Base-by-base conservation (phyloP, 2,113 vertebrate species). In the Anolis carolinensis region DNA sequence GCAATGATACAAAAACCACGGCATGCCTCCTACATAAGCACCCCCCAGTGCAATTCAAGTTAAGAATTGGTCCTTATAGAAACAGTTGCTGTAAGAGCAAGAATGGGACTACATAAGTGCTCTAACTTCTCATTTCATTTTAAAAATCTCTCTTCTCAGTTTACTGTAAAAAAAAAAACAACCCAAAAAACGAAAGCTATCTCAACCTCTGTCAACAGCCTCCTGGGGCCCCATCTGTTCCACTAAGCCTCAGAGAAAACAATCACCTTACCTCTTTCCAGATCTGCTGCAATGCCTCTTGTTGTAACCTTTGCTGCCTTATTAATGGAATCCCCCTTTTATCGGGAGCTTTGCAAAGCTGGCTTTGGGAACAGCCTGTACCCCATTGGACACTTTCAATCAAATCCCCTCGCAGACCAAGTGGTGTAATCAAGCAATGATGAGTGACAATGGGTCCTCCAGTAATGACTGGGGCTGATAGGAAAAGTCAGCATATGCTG, bases 201-300 rank as follows among this genome's bases (percentile, higher is more conserved):
- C 0, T 74, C 80, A 39, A 87, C 83, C 87, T n/a, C 20, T 4
- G 5, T 7, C 7, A 83, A 14, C 63, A 83, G 79, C 84, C 92
- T 21, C 77, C 67, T 44, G 77, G 52, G 85, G 79, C 91, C 89
- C 94, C 96, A 95, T 95, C 88, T 94, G 96, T 94, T 95, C 55
- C 86, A 8, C 1, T 92, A 85, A 93, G 93, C 94, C 94, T 55
- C 93, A 76, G 90, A 89, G 89, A 88, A 32, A 82, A 34, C 80
- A 82, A 94, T 92, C 95, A 77, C 94, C 95, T 97, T 97, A 98
- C 97, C 97, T 96, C 93, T 86, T 74, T 90, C 87, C 91, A 89
- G 95, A 84, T 88, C 79, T 73, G 91, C 95, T 81, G 88, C 82
- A 93, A 94, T 48, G 93, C 94, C 86, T 75, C 94, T 91, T 79